Base-by-base conservation (phyloP, 2,888 invertebrate species). In the Hoplodrina blanda region DNA sequence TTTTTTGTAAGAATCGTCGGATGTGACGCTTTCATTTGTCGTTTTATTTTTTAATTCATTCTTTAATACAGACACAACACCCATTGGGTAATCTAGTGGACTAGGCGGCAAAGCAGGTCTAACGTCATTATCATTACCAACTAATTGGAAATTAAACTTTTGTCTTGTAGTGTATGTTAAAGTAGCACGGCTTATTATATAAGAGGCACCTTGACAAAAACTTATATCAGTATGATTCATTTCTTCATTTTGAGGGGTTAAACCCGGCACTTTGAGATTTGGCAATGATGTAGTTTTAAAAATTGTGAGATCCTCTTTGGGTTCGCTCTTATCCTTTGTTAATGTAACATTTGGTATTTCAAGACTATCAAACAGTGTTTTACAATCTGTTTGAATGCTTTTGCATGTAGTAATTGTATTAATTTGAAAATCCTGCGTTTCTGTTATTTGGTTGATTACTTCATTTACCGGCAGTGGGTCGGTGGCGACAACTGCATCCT, bases 321-420 rank as follows among this genome's bases (percentile, higher is more conserved):
- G 80, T 76, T 90, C 89, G 69, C 75, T 87, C 80, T 89, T 93
- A 76, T 92, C 93, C 78, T 92, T 93, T 63, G 85, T 92, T 83
- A 95, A 87, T 53, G 92, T 91, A 66, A 95, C 91, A 88, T 95
- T 93, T 87, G 95, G 95, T 92, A 95, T 92, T 74, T 92, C 89
- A 25, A 95, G 94, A 85, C 88, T 92, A 83, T 95, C 95, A 82
- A 91, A 95, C 56, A 86, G 78, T 70, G 90, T 84, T 68, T 85
- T 74, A 17, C 86, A 64, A 66, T 92, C 88, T 11, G 89, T 89
- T 76, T 90, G 89, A 30, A 87, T 66, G 70, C 77, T 88, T 17
- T 87, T 84, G 62, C 78, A 86, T 30, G 82, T 88, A 65, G 80
- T 86, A 33, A 83, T 77, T n/a, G 81, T 74, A 44, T 86, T 80